Conservation (phyloP, 2,888 invertebrate genomes). For the Leptopilina myrica region DNA sequence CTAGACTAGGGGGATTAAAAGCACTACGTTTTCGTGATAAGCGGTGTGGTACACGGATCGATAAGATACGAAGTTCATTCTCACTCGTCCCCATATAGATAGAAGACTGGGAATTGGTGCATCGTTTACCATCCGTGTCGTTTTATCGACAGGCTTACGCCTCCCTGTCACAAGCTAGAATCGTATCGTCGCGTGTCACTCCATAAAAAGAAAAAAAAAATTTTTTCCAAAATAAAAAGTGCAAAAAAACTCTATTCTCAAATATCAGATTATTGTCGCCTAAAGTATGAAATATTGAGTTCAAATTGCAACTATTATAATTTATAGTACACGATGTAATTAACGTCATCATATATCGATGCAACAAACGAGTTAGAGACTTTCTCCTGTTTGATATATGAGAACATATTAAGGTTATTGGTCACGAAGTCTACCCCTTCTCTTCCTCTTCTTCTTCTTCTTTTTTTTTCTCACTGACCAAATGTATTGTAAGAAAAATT, state of each 20-base stretch:
- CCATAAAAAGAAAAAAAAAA: background rate
- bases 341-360: slow-evolving; percentile 15
- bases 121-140: slow-evolving; percentile 31
- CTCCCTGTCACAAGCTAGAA: slow-evolving; percentile 7
- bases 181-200: slow-evolving; percentile 19
- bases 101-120: slow-evolving; percentile 36
- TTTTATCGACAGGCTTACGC: slow-evolving; percentile 20
- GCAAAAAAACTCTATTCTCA: background rate
- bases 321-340: slow-evolving; percentile 24
- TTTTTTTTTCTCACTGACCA: background rate
- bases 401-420: slow-evolving; percentile 21
- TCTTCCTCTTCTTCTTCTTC: background rate
- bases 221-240: background rate
- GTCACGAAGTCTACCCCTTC: slow-evolving; percentile 6
- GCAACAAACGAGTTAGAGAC: slow-evolving; percentile 9
- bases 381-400: slow-evolving; percentile 20
- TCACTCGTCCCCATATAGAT: slow-evolving; percentile 19
- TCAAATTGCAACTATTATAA: slow-evolving; percentile 25
- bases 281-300: slow-evolving; percentile 29
- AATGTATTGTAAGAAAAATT: background rate
- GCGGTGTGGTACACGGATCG: slow-evolving; percentile 28
- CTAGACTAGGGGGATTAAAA: slow-evolving; percentile 29
- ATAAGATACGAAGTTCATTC: slow-evolving; percentile 34
- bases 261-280: slow-evolving; percentile 11
- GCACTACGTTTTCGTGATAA: slow-evolving; percentile 26